Percentiles rank a stretch among this genome's conserved stretches.
Evolutionary conservation across 2,797 vertebrate genomes (phyloP).

Genomic region (Cyclura pinguis): DNA sequence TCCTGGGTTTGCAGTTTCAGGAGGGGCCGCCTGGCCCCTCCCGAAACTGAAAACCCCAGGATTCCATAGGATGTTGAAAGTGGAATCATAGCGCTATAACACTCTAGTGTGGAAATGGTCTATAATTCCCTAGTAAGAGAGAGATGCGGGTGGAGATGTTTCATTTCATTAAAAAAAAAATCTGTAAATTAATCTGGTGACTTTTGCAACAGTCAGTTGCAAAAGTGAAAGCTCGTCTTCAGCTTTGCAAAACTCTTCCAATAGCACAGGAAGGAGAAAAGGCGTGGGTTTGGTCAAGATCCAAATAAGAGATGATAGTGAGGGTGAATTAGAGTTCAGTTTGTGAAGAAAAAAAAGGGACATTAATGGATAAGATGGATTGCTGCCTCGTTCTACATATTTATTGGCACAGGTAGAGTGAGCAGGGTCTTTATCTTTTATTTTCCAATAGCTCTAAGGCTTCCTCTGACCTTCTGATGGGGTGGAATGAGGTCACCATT

Average conservation of each 20-base stretch:
- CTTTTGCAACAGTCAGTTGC: background rate
- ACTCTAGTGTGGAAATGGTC: too few relatives aligned
- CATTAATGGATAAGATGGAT: conserved; percentile 24
- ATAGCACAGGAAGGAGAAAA: background rate
- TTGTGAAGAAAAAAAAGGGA: background rate
- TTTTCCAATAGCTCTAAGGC: background rate
- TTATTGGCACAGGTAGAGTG: background rate
- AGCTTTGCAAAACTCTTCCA: background rate
- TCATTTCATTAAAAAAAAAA: background rate
- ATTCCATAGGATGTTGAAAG: too few relatives aligned
- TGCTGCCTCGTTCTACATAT: background rate
- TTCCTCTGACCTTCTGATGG: background rate
- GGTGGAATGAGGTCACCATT: background rate
- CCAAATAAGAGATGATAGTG: background rate
- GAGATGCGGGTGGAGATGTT: too few relatives aligned
- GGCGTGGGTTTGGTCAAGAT: background rate
- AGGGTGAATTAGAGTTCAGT: conserved; percentile 26
- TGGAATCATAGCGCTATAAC: too few relatives aligned
- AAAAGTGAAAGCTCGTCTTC: background rate
- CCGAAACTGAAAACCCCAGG: too few relatives aligned
- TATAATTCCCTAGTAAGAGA: too few relatives aligned
- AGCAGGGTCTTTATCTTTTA: background rate
- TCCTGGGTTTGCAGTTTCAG: too few relatives aligned
- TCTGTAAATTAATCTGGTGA: background rate
- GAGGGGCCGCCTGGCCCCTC: too few relatives aligned